These are phyloP conservation scores for Frankliniella intonsa DNA, from an alignment of 2,888 invertebrate genomes.

Conservation along the genomic window DNA sequence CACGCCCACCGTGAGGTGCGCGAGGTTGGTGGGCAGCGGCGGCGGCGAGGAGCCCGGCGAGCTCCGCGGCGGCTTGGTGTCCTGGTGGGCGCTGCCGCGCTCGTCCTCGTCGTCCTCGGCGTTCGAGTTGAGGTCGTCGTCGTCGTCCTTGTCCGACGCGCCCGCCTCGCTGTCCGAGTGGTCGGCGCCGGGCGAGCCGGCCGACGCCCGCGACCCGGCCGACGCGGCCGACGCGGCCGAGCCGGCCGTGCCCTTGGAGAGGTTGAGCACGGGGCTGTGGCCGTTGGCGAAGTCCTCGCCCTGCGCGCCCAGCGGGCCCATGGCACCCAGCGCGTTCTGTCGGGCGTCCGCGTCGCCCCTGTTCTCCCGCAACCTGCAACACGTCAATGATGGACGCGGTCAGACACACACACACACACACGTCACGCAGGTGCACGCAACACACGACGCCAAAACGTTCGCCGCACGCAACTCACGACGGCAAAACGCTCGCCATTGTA, in stretches of 20 bases:
- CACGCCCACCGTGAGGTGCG: conserved; percentile 3
- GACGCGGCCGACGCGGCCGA: background rate
- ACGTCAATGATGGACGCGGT: background rate
- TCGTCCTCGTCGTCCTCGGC: conserved; percentile 80
- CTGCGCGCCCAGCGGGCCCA: background rate
- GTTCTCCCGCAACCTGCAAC: conserved; percentile 3
- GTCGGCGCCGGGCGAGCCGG: conserved; percentile 47
- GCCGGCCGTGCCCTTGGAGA: conserved; percentile 65
- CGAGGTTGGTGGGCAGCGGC: conserved; percentile 7
- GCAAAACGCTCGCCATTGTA: background rate
- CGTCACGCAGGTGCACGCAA: background rate
- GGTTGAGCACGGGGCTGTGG: conserved; percentile 86
- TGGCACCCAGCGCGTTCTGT: conserved; percentile 49
- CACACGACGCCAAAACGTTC: too few relatives aligned
- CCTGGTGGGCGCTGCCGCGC: background rate
- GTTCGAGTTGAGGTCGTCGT: conserved; percentile 83
- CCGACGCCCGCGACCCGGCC: background rate
- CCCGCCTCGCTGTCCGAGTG: conserved; percentile 57
- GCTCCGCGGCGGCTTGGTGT: background rate
- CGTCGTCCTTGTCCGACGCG: conserved; percentile 69
- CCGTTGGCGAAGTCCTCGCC: conserved; percentile 64
- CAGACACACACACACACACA: background rate
- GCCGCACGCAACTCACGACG: background rate
- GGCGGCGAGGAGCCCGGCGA: conserved; percentile 14
- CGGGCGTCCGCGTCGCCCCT: background rate